Conservation (phyloP, 2,888 invertebrate species). For the Argyresthia goedartella region DNA sequence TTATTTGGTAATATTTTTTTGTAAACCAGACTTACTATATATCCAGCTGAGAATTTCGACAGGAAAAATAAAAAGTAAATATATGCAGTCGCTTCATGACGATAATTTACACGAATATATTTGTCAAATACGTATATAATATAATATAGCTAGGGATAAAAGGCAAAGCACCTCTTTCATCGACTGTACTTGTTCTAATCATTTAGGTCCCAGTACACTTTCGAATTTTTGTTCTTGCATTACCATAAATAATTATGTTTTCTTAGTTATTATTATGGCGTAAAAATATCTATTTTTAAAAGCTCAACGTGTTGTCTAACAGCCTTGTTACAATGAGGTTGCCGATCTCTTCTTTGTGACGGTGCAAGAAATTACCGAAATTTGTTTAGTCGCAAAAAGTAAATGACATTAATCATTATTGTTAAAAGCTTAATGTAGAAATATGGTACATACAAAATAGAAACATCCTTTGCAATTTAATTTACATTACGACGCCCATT, state of each 20-base stretch:
- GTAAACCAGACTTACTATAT: too few species aligned
- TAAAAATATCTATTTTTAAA: slow-evolving; percentile 27
- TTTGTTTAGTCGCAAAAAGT: not conserved
- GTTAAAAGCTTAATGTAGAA: not conserved
- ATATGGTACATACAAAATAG: slow-evolving; percentile 44
- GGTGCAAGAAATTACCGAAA: not conserved
- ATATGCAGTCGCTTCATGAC: too few species aligned
- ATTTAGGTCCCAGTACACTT: not conserved
- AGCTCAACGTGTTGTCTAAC: slow-evolving; percentile 60
- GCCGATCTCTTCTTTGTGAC: slow-evolving; percentile 10
- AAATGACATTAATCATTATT: not conserved
- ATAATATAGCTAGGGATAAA: too few species aligned
- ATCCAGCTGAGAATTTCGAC: too few species aligned
- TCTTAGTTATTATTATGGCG: not conserved
- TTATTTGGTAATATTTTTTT: too few species aligned
- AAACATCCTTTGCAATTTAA: slow-evolving; percentile 57
- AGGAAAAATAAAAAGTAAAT: too few species aligned
- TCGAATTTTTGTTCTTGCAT: not conserved
- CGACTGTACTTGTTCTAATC: too few species aligned
- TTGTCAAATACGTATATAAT: too few species aligned
- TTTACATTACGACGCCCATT: slow-evolving; percentile 27
- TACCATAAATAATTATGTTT: too few species aligned
- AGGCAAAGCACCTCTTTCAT: too few species aligned
- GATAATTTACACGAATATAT: too few species aligned
- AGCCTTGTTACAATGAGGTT: slow-evolving; percentile 53